A percentile compares a stretch with the other conserved stretches of the same genome.
Conservation (phyloP, 2,113 vertebrate genomes). For the Eudyptes chrysolophus region DNA sequence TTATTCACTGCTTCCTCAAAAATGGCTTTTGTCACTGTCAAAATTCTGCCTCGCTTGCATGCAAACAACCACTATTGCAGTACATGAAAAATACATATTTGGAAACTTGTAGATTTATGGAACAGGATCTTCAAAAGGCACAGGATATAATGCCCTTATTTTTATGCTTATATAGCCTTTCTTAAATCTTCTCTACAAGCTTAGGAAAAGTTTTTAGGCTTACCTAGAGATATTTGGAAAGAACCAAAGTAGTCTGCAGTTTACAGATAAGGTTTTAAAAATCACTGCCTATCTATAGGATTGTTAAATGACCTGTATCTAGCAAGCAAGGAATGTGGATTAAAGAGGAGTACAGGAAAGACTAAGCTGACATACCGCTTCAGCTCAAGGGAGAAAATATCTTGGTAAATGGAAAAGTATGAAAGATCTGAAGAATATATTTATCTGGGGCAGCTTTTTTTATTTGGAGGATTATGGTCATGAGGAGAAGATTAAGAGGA, state of each 20-base stretch:
- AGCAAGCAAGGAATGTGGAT: conserved; percentile 36
- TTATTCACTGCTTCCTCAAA: neutral
- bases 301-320: conserved; percentile 24
- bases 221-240: neutral
- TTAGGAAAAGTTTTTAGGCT: neutral
- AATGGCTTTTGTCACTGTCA: neutral
- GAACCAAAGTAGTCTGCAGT: conserved; percentile 4
- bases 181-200: neutral
- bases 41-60: neutral
- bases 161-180: neutral
- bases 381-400: conserved; percentile 17
- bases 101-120: neutral
- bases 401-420: neutral
- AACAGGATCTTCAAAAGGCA: neutral
- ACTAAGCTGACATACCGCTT: conserved; percentile 8
- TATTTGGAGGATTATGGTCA: conserved; percentile 23
- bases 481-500: neutral
- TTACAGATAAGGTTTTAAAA: conserved; percentile 35
- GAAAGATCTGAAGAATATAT: conserved; percentile 38
- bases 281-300: neutral
- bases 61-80: neutral
- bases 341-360: conserved; percentile 23
- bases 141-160: neutral
- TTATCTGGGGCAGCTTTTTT: conserved; percentile 31
- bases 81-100: neutral